A percentile compares a stretch with the other conserved stretches of the same genome.
phyloP scores from a whole-genome alignment of 2,888 invertebrate species.

The Laspeyria flexula region DNA sequence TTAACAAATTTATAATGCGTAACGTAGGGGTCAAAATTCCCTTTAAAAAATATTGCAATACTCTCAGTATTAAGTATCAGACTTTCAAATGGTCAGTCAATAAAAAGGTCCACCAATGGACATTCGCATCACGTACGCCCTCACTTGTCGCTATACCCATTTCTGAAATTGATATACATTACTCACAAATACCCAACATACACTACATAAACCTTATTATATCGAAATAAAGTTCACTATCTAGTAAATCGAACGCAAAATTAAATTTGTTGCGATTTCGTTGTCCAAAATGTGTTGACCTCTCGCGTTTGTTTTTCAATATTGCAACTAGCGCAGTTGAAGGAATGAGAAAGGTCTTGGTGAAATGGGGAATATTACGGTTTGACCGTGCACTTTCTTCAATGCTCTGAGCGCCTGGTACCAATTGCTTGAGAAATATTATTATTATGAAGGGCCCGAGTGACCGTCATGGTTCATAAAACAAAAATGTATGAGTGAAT shows the following conservation, averaged over 20 bases:
- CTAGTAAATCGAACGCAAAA: slow-evolving; percentile 12
- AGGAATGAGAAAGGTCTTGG: slow-evolving; percentile 38
- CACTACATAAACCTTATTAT: slow-evolving; percentile 39
- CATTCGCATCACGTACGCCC: slow-evolving; percentile 78
- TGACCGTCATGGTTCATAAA: slow-evolving; percentile 57
- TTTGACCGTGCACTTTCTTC: slow-evolving; percentile 68
- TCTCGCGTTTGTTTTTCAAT: slow-evolving; percentile 28
- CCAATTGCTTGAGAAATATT: slow-evolving; percentile 77
- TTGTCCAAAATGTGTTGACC: slow-evolving; percentile 58
- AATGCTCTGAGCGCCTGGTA: slow-evolving; percentile 71
- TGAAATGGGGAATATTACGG: slow-evolving; percentile 27
- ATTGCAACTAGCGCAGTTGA: slow-evolving; percentile 10
- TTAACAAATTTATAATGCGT: not conserved
- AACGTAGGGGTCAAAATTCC: slow-evolving; percentile 4
- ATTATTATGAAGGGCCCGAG: slow-evolving; percentile 68
- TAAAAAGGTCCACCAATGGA: slow-evolving; percentile 72
- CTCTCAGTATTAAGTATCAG: slow-evolving; percentile 31
- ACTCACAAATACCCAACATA: slow-evolving; percentile 42
- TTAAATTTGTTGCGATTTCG: slow-evolving; percentile 20
- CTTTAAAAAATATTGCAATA: slow-evolving; percentile 17
- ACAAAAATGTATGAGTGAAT: slow-evolving; percentile 52
- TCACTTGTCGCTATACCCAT: slow-evolving; percentile 75
- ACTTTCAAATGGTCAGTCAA: slow-evolving; percentile 71
- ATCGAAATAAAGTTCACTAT: slow-evolving; percentile 50
- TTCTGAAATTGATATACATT: slow-evolving; percentile 83